Conservation (phyloP, 2,888 invertebrate genomes). For the Pristionchus arcanus region DNA sequence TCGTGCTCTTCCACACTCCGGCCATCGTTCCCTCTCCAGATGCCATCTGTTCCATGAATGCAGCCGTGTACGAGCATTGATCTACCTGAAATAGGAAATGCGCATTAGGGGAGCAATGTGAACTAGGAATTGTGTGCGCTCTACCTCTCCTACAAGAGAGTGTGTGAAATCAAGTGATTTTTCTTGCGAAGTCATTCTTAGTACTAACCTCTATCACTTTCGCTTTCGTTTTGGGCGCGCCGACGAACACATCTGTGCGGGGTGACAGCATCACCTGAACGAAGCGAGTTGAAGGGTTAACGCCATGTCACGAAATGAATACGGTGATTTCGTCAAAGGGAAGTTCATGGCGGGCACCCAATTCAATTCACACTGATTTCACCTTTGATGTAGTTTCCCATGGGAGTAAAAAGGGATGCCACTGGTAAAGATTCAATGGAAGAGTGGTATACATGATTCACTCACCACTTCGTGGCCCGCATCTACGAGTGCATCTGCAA, state of each 20-base stretch:
- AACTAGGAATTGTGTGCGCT: too few relatives aligned
- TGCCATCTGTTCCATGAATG: not conserved
- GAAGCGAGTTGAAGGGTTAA: too few relatives aligned
- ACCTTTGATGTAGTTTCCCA: too few relatives aligned
- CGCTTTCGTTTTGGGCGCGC: not conserved
- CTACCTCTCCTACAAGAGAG: not conserved
- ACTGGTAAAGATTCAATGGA: too few relatives aligned
- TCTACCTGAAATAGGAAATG: not conserved
- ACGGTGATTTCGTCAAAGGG: too few relatives aligned
- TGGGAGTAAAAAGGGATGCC: too few relatives aligned
- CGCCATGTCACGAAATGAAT: too few relatives aligned
- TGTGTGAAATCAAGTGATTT: not conserved
- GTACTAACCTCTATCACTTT: not conserved
- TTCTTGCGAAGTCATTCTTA: too few relatives aligned
- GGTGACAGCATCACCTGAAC: slow-evolving; percentile 10
- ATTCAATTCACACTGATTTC: too few relatives aligned
- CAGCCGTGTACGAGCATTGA: not conserved
- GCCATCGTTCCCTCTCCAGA: not conserved
- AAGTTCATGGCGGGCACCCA: too few relatives aligned
- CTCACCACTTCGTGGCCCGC: slow-evolving; percentile 63
- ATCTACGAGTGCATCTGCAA: slow-evolving; percentile 62
- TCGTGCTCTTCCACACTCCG: not conserved
- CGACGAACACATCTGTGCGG: not conserved
- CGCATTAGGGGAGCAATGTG: too few relatives aligned
- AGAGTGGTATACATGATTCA: too few relatives aligned